Evolutionary conservation across 2,888 invertebrate species (phyloP), one percentile per base, ranked within the genome.

Genomic region (Cheilosia scutellata): DNA sequence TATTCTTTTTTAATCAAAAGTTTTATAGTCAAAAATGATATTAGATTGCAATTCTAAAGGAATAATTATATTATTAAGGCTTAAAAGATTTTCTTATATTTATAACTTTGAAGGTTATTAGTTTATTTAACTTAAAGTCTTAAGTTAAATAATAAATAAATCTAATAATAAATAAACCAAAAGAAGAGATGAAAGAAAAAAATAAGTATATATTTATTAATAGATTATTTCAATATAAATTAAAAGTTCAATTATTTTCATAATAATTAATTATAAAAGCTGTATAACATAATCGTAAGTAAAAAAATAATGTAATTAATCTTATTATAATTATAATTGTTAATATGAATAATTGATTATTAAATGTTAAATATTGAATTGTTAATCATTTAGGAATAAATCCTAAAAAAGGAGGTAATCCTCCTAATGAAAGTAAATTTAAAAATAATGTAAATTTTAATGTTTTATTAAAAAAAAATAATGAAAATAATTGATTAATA

Each of bases 241-340:
- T 20, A 20, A 20, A 20, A 20, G 20, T 20, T 20, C 20, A 20
- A 20, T 20, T 20, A 20, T 20, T 20, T 20, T 20, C 20, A 20
- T 20, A 20, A 20, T 9, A 4, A 42, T 11, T 42, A 42, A 13
- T 1, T 42, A 13, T 9, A 9, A 42, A 42, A 1, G 9, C 13
- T 4, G 42, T 20, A 20, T 20, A 20, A 20, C 20, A 20, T 20
- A 20, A 20, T 20, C 20, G 20, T 20, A 20, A 42, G 4, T 9
- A 13, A 42, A 42, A 13, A 42, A 42, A 9, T 42, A 42, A 42
- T 42, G 93, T 93, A 89, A 94, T 92, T 93, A 94, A 92, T 58
- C 94, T 93, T 90, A 92, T 90, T 90, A 94, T 90, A 88, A 94
- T 90, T 92, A 94, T 93, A 89, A 93, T 90, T 88, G 93, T 91